Evolutionary conservation across 2,113 vertebrate species (phyloP).

Genomic region (Petroica traversi): DNA sequence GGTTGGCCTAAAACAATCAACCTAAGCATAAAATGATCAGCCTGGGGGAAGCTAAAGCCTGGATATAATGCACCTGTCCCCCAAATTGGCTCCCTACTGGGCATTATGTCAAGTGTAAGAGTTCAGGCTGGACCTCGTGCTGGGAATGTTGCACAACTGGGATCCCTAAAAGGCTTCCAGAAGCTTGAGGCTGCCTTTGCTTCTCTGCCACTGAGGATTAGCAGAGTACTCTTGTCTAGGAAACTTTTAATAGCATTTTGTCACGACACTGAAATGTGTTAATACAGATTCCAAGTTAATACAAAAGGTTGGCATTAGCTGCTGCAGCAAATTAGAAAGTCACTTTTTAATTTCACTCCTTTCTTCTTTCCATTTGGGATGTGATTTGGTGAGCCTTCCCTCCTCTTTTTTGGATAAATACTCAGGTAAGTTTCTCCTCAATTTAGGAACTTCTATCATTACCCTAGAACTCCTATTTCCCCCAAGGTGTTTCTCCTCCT

Average conservation of each 20-base stretch:
- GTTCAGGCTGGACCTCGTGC: background rate
- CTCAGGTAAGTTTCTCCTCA: background rate
- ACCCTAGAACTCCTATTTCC: background rate
- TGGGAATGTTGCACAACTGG: background rate
- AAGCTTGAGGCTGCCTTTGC: background rate
- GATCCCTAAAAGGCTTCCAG: background rate
- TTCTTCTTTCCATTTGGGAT: background rate
- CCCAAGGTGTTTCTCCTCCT: background rate
- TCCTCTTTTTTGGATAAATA: background rate
- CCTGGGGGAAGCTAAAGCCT: background rate
- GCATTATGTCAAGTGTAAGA: background rate
- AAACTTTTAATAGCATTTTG: background rate
- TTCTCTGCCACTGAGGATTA: background rate
- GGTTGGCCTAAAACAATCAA: background rate
- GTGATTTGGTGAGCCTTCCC: background rate
- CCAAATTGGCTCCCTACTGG: background rate
- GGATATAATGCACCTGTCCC: background rate
- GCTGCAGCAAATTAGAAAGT: background rate
- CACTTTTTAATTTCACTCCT: background rate
- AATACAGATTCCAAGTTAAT: background rate
- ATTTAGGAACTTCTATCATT: background rate
- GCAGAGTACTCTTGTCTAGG: background rate
- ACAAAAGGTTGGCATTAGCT: background rate
- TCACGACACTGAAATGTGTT: background rate
- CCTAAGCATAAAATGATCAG: background rate